These are phyloP conservation scores for Pterocles orientalis DNA, from an alignment of 2,113 vertebrate species.

Conservation along the genomic window DNA sequence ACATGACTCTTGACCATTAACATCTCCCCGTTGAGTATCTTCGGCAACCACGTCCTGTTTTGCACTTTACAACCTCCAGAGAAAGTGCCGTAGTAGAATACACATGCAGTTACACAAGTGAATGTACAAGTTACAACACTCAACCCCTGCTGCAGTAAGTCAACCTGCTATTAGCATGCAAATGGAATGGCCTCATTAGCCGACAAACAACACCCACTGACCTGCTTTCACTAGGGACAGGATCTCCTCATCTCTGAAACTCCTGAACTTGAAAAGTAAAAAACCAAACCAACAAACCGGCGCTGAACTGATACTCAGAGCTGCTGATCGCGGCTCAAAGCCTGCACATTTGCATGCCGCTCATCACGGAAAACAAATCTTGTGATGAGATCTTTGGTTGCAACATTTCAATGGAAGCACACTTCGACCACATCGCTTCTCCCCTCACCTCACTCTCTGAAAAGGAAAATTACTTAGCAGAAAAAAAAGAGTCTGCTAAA, in stretches of 20 bases:
- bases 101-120: conserved; percentile 78
- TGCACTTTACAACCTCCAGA: conserved; percentile 48
- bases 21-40: conserved; percentile 37
- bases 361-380: conserved; percentile 12
- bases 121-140: conserved; percentile 16
- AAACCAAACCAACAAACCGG: too few relatives aligned
- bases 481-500: not conserved
- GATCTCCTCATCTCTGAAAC: not conserved
- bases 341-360: conserved; percentile 1
- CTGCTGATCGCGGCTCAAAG: conserved; percentile 6
- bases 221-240: conserved; percentile 48
- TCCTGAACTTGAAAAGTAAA: not conserved
- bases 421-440: conserved; percentile 21
- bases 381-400: conserved; percentile 23
- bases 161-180: conserved; percentile 80
- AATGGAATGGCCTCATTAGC: conserved; percentile 76
- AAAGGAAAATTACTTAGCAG: conserved; percentile 1
- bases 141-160: conserved; percentile 66
- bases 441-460: not conserved
- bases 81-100: conserved; percentile 73
- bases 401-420: conserved; percentile 8
- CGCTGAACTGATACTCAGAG: not conserved
- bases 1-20: conserved; percentile 35
- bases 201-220: conserved; percentile 65
- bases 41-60: conserved; percentile 44